Conservation (phyloP, 2,888 invertebrate genomes). For the Deilephila elpenor region DNA sequence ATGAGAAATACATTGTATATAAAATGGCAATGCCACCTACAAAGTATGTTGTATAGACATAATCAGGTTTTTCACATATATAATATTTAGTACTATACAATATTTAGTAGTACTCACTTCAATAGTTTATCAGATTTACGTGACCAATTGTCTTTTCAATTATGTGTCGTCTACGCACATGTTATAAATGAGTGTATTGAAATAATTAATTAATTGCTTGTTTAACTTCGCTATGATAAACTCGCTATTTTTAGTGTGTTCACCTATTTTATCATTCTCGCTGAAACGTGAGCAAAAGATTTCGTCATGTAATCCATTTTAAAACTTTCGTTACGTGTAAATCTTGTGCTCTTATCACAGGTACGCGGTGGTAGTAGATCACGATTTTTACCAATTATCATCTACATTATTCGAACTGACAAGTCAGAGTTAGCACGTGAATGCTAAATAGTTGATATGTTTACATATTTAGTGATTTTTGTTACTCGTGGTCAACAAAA, state of each 20-base stretch:
- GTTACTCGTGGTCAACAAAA: neutral
- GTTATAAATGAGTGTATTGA: neutral
- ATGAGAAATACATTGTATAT: too few species aligned
- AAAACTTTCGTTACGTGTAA: neutral
- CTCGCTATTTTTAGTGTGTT: constrained; percentile 14
- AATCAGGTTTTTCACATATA: neutral
- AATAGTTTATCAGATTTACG: constrained; percentile 9
- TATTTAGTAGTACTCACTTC: neutral
- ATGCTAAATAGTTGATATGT: neutral
- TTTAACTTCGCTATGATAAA: constrained; percentile 18
- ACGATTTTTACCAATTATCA: constrained; percentile 17
- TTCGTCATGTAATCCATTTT: constrained; percentile 4
- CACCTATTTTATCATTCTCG: constrained; percentile 16
- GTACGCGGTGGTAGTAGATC: neutral
- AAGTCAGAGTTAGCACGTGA: neutral
- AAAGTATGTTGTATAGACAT: too few species aligned
- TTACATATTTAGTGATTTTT: neutral
- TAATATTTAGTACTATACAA: neutral
- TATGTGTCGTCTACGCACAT: constrained; percentile 1
- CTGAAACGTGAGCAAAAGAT: constrained; percentile 2
- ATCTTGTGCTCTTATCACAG: neutral
- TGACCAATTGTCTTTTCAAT: neutral
- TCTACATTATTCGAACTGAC: constrained; percentile 20
- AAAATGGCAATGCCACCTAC: too few species aligned
- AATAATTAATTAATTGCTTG: constrained; percentile 13